phyloP scores from a whole-genome alignment of 2,888 invertebrate species.

The Peribatodes rhomboidaria region DNA sequence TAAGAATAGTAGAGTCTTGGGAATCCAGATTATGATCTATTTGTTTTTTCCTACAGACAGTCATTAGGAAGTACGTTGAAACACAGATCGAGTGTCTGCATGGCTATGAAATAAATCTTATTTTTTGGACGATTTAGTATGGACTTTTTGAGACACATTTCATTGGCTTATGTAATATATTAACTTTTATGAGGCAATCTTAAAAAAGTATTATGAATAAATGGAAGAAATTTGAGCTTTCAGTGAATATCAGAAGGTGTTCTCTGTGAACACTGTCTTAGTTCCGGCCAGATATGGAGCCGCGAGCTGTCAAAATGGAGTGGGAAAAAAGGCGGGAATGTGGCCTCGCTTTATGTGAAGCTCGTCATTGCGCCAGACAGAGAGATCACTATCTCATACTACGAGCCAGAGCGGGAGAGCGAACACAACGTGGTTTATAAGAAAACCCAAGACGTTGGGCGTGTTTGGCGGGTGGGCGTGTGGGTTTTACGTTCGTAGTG shows the following conservation, averaged over 20 bases:
- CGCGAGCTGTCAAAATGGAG: constrained; percentile 87
- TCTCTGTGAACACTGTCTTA: constrained; percentile 82
- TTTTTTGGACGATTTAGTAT: too few relatives aligned
- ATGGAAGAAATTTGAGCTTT: neutral
- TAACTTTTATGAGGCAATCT: neutral
- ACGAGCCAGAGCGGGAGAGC: constrained; percentile 69
- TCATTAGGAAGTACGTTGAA: too few relatives aligned
- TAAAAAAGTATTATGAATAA: neutral
- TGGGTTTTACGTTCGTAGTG: constrained; percentile 76
- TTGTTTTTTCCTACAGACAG: too few relatives aligned
- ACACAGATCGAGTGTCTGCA: too few relatives aligned
- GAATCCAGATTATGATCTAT: too few relatives aligned
- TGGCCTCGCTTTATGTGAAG: constrained; percentile 86
- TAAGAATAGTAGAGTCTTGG: too few relatives aligned
- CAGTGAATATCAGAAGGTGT: constrained; percentile 27
- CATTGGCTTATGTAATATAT: neutral
- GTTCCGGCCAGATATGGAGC: constrained; percentile 85
- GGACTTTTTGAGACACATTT: neutral
- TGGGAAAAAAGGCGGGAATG: constrained; percentile 88
- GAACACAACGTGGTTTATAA: constrained; percentile 86
- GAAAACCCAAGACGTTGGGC: constrained; percentile 87
- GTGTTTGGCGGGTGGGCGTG: constrained; percentile 86
- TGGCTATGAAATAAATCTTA: too few relatives aligned
- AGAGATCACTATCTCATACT: constrained; percentile 56
- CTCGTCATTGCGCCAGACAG: constrained; percentile 83